These are phyloP conservation scores for Synanthedon formicaeformis DNA, from an alignment of 2,888 invertebrate genomes.

Conservation along the genomic window DNA sequence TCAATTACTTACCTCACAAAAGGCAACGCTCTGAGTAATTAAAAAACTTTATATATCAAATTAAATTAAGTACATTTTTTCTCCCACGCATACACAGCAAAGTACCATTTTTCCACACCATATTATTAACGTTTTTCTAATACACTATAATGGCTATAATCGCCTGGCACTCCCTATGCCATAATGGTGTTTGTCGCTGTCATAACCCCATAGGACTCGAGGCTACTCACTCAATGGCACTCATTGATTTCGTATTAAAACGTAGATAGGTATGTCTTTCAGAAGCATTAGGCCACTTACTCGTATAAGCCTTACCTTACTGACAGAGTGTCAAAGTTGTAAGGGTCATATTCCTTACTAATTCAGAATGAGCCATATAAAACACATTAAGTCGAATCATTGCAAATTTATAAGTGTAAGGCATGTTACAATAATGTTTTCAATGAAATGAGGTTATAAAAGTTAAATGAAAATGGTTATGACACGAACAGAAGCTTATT, in stretches of 20 bases:
- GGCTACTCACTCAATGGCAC: neutral
- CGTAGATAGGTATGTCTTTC: neutral
- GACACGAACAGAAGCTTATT: too few relatives aligned
- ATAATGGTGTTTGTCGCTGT: conserved; percentile 21
- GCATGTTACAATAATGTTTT: neutral
- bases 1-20: too few relatives aligned
- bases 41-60: too few relatives aligned
- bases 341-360: too few relatives aligned
- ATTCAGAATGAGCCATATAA: too few relatives aligned
- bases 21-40: too few relatives aligned
- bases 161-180: conserved; percentile 19
- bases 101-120: neutral
- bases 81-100: neutral
- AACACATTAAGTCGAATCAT: too few relatives aligned
- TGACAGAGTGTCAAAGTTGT: too few relatives aligned
- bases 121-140: conserved; percentile 15
- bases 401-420: neutral
- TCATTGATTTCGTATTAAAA: neutral
- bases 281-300: neutral
- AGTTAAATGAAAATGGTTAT: too few relatives aligned
- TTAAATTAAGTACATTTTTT: too few relatives aligned
- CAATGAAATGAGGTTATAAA: too few relatives aligned
- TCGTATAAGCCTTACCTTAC: too few relatives aligned
- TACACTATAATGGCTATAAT: conserved; percentile 24
- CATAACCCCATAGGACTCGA: conserved; percentile 3